Conservation (phyloP, 2,888 invertebrate genomes). For the Ommatoiulus sabulosus region DNA sequence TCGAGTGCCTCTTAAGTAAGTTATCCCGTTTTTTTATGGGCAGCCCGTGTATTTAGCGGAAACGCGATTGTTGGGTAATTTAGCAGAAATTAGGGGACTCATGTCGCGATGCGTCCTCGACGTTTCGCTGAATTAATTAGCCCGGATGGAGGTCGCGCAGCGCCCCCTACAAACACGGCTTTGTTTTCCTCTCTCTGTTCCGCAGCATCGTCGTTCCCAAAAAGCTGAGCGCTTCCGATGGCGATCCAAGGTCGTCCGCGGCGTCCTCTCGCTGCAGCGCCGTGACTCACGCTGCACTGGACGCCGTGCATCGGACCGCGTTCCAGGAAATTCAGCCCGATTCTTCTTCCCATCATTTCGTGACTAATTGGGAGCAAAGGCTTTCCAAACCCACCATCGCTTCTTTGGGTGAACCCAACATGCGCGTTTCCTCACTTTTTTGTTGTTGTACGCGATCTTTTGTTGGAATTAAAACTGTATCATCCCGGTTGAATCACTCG, state of each 20-base stretch:
- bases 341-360: constrained; percentile 40
- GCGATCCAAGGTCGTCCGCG: constrained; percentile 32
- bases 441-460: background rate
- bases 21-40: constrained; percentile 9
- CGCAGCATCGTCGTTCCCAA: background rate
- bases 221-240: background rate
- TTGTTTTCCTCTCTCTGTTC: background rate
- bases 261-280: constrained; percentile 26
- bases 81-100: constrained; percentile 27
- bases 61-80: background rate
- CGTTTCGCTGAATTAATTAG: constrained; percentile 31
- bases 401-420: background rate
- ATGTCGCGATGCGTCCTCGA: background rate
- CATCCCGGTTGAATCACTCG: constrained; percentile 13
- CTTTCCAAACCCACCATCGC: background rate
- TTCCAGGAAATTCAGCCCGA: background rate
- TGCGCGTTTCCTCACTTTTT: background rate
- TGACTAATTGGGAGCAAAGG: constrained; percentile 37
- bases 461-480: constrained; percentile 23
- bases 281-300: background rate
- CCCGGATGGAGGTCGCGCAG: background rate
- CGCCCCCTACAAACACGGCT: background rate
- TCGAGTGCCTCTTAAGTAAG: constrained; percentile 36
- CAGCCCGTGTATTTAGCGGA: background rate
- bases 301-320: constrained; percentile 16